phyloP scores from a whole-genome alignment of 2,888 invertebrate species.

The Platerodrilus igneus region DNA sequence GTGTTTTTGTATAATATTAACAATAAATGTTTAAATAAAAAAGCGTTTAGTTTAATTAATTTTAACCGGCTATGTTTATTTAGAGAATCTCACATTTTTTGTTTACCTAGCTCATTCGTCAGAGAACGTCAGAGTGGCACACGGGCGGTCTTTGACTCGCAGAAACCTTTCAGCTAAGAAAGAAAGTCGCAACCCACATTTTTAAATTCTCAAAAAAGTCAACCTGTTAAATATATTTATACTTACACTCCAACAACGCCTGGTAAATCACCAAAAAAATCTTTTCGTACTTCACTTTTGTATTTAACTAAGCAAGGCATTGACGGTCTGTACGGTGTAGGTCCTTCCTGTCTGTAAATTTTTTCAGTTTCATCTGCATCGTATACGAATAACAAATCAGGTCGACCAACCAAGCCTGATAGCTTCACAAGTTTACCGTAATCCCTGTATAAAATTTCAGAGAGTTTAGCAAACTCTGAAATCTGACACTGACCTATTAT shows the following conservation, averaged over 20 bases:
- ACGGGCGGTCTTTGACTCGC: too few species aligned
- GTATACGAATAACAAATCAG: constrained; percentile 77
- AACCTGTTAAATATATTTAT: constrained; percentile 14
- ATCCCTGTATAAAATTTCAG: constrained; percentile 62
- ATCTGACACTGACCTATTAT: constrained; percentile 64
- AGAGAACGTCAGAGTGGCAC: too few species aligned
- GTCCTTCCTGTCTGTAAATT: constrained; percentile 75
- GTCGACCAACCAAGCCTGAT: constrained; percentile 72
- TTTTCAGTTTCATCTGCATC: constrained; percentile 83
- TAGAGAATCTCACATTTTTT: too few species aligned
- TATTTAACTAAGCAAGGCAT: constrained; percentile 85
- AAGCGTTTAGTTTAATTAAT: too few species aligned
- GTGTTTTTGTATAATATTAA: too few species aligned
- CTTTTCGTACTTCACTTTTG: constrained; percentile 74
- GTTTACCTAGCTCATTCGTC: too few species aligned
- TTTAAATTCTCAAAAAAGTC: too few species aligned
- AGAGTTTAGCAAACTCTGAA: constrained; percentile 74
- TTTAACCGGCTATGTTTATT: too few species aligned
- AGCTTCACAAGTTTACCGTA: constrained; percentile 76
- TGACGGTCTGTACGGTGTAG: constrained; percentile 76
- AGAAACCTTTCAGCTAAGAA: too few species aligned
- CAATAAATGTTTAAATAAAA: too few species aligned
- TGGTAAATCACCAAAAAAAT: constrained; percentile 76
- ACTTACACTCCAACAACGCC: constrained; percentile 86
- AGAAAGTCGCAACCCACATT: too few species aligned